A percentile compares a stretch with the other conserved stretches of the same genome.
phyloP scores from a whole-genome alignment of 2,113 vertebrate genomes.

The Cryptotis parvus region DNA sequence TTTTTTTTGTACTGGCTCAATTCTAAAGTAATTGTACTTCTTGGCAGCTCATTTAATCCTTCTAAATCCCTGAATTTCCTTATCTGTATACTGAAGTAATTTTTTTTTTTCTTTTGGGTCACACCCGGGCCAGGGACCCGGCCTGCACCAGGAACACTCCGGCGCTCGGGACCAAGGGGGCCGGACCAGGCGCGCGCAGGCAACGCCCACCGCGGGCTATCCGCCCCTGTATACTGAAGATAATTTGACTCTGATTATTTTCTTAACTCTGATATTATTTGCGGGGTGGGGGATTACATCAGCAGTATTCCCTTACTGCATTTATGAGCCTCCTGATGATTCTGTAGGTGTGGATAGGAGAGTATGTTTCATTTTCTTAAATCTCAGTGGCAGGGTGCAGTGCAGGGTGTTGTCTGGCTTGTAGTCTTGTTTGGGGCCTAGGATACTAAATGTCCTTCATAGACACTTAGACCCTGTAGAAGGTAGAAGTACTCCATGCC shows the following conservation, averaged over 20 bases:
- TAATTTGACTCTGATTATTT: too few relatives aligned
- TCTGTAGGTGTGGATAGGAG: neutral
- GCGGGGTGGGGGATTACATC: too few relatives aligned
- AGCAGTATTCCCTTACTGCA: too few relatives aligned
- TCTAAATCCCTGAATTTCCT: neutral
- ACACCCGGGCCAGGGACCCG: too few relatives aligned
- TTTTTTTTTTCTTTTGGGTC: too few relatives aligned
- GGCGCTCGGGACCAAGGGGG: too few relatives aligned
- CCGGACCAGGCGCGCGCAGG: too few relatives aligned
- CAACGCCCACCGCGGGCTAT: too few relatives aligned
- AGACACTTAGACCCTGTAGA: neutral
- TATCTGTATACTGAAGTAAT: neutral
- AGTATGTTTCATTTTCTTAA: neutral
- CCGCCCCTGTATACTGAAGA: neutral
- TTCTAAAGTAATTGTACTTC: neutral
- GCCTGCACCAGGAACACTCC: too few relatives aligned
- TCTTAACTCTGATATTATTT: too few relatives aligned
- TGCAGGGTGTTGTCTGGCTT: neutral
- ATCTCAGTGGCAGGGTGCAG: neutral
- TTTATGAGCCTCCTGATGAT: neutral
- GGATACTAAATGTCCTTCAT: neutral
- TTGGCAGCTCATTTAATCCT: neutral
- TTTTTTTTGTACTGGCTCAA: slow-evolving; percentile 7
- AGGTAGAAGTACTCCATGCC: neutral
- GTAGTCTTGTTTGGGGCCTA: neutral